Conservation (phyloP, 1,140 invertebrate species). For the Drosophila repletoides region DNA sequence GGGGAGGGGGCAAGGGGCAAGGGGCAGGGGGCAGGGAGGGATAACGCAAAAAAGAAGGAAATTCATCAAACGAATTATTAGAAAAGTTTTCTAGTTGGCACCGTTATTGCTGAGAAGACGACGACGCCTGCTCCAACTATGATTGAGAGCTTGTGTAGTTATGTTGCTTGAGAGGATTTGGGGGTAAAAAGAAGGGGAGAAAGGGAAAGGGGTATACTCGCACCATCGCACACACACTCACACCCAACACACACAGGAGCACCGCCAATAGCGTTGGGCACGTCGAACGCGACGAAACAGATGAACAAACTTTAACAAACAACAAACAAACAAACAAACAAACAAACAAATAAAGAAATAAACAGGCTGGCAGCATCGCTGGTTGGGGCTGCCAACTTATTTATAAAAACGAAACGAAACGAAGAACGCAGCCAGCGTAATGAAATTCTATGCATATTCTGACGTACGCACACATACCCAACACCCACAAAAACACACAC, state of each 20-base stretch:
- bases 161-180: neutral
- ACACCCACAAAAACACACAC: slow-evolving; percentile 1
- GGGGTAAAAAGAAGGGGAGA: neutral
- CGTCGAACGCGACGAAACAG: slow-evolving; percentile 52
- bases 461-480: slow-evolving; percentile 36
- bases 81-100: slow-evolving; percentile 68
- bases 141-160: neutral
- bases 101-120: slow-evolving; percentile 30
- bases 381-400: slow-evolving; percentile 60
- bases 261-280: slow-evolving; percentile 45
- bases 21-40: too few relatives aligned
- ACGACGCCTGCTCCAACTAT: slow-evolving; percentile 14
- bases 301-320: slow-evolving; percentile 75
- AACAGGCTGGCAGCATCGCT: neutral
- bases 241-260: too few relatives aligned
- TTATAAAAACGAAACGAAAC: slow-evolving; percentile 52
- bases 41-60: slow-evolving; percentile 15
- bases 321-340: slow-evolving; percentile 50
- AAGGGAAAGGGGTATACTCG: neutral
- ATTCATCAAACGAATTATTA: slow-evolving; percentile 63
- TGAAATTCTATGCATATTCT: slow-evolving; percentile 79
- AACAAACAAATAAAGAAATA: slow-evolving; percentile 11
- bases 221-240: too few relatives aligned
- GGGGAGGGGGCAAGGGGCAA: too few relatives aligned
- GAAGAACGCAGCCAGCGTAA: slow-evolving; percentile 50